Evolutionary conservation across 2,113 vertebrate species (phyloP).

Genomic region (Eubucco bourcierii): DNA sequence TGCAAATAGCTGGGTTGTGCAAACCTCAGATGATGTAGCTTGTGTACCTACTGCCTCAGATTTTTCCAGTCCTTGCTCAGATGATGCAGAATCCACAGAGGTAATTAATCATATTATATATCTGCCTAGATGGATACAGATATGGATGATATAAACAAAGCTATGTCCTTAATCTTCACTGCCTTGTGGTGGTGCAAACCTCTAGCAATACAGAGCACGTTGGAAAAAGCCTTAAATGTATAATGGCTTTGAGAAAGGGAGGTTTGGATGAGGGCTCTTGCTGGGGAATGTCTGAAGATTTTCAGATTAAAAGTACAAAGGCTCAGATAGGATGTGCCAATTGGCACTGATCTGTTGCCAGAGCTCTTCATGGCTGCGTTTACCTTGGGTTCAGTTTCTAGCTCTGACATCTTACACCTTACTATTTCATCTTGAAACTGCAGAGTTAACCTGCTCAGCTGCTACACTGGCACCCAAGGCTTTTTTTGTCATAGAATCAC

Average conservation of each 20-base stretch:
- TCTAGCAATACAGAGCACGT: background rate
- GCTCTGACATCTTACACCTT: background rate
- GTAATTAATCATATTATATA: slow-evolving; percentile 65
- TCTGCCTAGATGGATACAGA: background rate
- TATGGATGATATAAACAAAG: background rate
- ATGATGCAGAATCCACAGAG: slow-evolving; percentile 85
- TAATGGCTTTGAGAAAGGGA: background rate
- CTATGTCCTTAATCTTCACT: background rate
- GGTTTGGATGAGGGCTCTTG: background rate
- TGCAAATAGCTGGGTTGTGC: slow-evolving; percentile 92
- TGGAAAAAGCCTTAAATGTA: background rate
- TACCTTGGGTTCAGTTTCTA: background rate
- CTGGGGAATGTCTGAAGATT: background rate
- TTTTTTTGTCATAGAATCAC: background rate
- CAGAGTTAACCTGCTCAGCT: background rate
- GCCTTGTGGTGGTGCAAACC: background rate
- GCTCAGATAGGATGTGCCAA: background rate
- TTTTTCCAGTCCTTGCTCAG: slow-evolving; percentile 89
- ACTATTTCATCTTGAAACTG: background rate
- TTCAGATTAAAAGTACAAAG: background rate
- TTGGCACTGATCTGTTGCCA: background rate
- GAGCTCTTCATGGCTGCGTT: background rate
- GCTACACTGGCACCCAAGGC: background rate
- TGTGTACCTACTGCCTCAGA: slow-evolving; percentile 86
- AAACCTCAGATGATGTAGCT: slow-evolving; percentile 79